Evolutionary conservation across 1,140 invertebrate genomes (phyloP).

Genomic region (Papilio aristodemus): DNA sequence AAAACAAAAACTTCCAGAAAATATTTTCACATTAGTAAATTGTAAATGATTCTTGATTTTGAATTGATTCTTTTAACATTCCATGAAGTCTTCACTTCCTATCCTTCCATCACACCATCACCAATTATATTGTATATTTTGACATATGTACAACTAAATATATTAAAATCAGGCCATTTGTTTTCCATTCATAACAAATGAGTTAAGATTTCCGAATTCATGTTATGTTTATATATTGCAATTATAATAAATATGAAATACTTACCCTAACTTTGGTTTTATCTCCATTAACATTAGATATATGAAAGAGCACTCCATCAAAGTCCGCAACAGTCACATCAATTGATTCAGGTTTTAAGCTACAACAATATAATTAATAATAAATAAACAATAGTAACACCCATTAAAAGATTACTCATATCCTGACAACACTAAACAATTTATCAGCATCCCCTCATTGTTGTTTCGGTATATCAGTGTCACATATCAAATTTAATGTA

Average conservation of each 20-base stretch:
- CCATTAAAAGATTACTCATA: slow-evolving; percentile 42
- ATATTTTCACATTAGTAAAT: too few species aligned
- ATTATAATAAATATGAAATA: slow-evolving; percentile 42
- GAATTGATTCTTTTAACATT: too few species aligned
- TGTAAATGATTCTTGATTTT: too few species aligned
- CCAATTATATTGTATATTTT: too few species aligned
- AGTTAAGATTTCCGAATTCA: not conserved
- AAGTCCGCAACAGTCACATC: slow-evolving; percentile 98
- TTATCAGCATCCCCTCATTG: slow-evolving; percentile 40
- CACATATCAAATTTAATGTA: slow-evolving; percentile 46
- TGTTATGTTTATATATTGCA: not conserved
- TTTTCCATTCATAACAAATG: too few species aligned
- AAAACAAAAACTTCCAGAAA: too few species aligned
- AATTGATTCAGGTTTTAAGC: slow-evolving; percentile 96
- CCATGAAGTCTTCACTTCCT: too few species aligned
- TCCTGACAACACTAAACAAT: slow-evolving; percentile 42
- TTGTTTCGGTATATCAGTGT: slow-evolving; percentile 39
- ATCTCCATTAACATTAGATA: slow-evolving; percentile 97
- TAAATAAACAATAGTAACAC: slow-evolving; percentile 19
- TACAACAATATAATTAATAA: slow-evolving; percentile 79
- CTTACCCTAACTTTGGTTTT: slow-evolving; percentile 98
- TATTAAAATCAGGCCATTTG: not conserved
- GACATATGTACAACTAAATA: not conserved
- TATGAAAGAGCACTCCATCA: slow-evolving; percentile 98
- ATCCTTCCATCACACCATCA: too few species aligned